Evolutionary conservation across 2,797 vertebrate species (phyloP).

Genomic region (Squalus acanthias): DNA sequence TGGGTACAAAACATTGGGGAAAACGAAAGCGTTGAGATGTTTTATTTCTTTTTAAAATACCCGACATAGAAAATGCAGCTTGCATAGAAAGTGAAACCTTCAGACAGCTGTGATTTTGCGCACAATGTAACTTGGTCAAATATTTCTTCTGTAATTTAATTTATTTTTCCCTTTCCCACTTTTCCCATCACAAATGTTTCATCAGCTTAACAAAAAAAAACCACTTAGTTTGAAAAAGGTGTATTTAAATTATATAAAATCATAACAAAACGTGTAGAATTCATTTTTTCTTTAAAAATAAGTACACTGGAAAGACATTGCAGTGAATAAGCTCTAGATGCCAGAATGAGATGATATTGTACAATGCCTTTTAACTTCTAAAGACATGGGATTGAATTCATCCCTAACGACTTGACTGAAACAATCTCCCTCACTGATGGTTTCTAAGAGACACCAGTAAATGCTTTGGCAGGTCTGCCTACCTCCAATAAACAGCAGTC

Average conservation of each 20-base stretch:
- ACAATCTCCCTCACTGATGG: not conserved
- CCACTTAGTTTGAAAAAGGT: not conserved
- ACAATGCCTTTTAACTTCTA: not conserved
- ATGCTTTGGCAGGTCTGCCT: not conserved
- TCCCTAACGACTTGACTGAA: not conserved
- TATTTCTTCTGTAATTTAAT: not conserved
- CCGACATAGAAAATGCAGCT: not conserved
- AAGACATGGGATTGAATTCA: not conserved
- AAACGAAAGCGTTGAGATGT: not conserved
- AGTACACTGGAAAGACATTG: not conserved
- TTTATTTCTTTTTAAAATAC: not conserved
- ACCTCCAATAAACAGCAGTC: not conserved
- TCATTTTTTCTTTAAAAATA: not conserved
- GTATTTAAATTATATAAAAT: not conserved
- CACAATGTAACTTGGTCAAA: not conserved
- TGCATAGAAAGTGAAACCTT: not conserved
- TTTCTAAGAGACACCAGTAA: not conserved
- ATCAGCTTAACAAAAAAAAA: not conserved
- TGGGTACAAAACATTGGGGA: no score
- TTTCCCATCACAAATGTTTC: not conserved
- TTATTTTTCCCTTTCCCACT: not conserved
- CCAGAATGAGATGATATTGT: not conserved
- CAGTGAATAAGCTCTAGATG: not conserved
- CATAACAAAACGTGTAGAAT: not conserved
- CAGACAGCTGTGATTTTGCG: not conserved